Base-by-base conservation (phyloP, 1,140 invertebrate genomes). In the Drosophila navojoa region DNA sequence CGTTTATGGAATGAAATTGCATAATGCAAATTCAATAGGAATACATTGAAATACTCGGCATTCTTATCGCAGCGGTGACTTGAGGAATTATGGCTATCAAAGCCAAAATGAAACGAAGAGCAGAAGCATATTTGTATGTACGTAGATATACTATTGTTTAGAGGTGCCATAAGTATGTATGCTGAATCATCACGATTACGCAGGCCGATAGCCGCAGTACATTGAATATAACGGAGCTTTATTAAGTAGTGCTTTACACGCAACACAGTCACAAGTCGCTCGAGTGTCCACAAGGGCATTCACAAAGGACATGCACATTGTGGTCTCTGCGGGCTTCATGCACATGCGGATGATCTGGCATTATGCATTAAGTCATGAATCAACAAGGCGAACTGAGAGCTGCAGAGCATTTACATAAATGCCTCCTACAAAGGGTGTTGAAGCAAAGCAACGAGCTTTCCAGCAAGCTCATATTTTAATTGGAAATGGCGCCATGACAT, bases 131-230 rank as follows among this genome's bases (percentile, higher is more conserved):
- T 35, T 7, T 2, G 7, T 35, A 44, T 15, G 11, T 13, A 2
- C 2, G 11, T n/a, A 61, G 0, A 25, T 42, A 57, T 53, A 47
- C 54, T 72, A 54, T 72, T 45, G 27, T 60, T 53, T 22, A 29
- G 62, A 67, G 52, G 42, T 42, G 7, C 15, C 11, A 7, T 3
- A 49, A 15, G 25, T 38, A 29, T 11, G 16, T 35, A 13, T 72
- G 62, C 58, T 72, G 62, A 66, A 38, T 72, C 70, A 72, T 72
- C 27, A 29, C 38, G 70, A 59, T 67, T 53, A 32, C 55, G 29
- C 53, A 7, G 6, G 35, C 13, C 25, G 61, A 71, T 66, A 52
- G 59, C 13, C 16, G 19, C 11, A 53, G 45, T 58, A 42, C 53
- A 54, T 25, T 58, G 0, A 35, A 35, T 7, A 35, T 35, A 35